These are phyloP conservation scores for Spodoptera littoralis DNA, from an alignment of 2,888 invertebrate species.

Conservation along the genomic window DNA sequence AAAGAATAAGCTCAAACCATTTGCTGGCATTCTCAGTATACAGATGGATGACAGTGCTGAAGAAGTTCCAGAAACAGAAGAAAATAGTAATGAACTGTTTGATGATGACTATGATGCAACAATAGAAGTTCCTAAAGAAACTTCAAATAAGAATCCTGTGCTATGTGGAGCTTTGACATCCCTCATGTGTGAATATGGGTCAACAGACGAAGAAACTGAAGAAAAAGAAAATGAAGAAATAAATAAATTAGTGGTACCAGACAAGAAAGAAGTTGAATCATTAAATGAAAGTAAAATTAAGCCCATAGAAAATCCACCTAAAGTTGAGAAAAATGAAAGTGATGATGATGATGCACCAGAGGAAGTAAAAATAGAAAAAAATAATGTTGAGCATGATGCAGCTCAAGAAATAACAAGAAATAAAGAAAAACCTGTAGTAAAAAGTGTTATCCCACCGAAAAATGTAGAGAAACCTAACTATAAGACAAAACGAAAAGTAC, in stretches of 20 bases:
- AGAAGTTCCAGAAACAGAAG: conserved; percentile 39
- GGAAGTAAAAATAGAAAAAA: conserved; percentile 54
- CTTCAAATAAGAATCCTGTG: conserved; percentile 56
- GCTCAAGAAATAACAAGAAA: conserved; percentile 34
- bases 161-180: conserved; percentile 88
- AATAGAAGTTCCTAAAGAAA: conserved; percentile 13
- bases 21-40: conserved; percentile 83
- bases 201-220: conserved; percentile 81
- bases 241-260: background rate
- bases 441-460: conserved; percentile 21
- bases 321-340: conserved; percentile 47
- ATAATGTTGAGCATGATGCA: conserved; percentile 37
- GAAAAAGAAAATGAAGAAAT: conserved; percentile 23
- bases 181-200: conserved; percentile 88
- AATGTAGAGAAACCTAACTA: conserved; percentile 41
- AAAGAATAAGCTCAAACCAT: conserved; percentile 78
- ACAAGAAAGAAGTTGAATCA: conserved; percentile 2
- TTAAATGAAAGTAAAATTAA: conserved; percentile 4
- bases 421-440: conserved; percentile 14
- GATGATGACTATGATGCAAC: conserved; percentile 76
- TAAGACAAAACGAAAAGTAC: conserved; percentile 68
- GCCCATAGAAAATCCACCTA: conserved; percentile 7
- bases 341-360: conserved; percentile 45
- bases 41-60: conserved; percentile 63
- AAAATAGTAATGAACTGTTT: conserved; percentile 64